Evolutionary conservation across 2,888 invertebrate genomes (phyloP), one percentile per base, ranked within the genome.

Genomic region (Cataglyphis altisquamis): DNA sequence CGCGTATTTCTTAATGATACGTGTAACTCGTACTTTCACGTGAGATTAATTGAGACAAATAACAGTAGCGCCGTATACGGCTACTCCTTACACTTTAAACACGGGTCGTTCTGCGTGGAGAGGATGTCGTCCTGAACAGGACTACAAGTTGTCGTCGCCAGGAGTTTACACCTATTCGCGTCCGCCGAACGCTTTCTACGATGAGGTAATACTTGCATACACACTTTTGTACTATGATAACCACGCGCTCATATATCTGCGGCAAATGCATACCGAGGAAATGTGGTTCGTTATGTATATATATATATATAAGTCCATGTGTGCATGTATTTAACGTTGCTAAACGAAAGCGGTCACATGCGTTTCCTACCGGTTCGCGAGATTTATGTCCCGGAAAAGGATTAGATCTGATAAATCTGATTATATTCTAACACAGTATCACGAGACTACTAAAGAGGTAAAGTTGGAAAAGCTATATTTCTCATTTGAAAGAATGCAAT

Each of bases 381-480:
- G 57, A 73, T 83, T 87, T 78, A 82, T 78, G 83, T 55, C 74
- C 60, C 66, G 84, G 73, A 82, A 81, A 73, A 63, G 32, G 64
- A 86, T 89, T 83, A 84, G 66, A 57, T 45, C 32, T 48, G 87
- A 88, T 85, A 75, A 80, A 81, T 21, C n/a, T 74, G n/a, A n/a
- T 52, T 52, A 52, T 18, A 67, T 12, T 55, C 52, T 39, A 52
- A 48, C 32, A 57, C 6, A 57, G 57, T 6, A 21, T 32, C 25
- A 15, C 48, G 36, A 25, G 25, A 36, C 18, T 12, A 36, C 18
- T 74, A 21, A 32, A 45, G 64, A 8, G 52, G n/a, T 3, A 52
- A 52, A 52, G 62, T 9, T 41, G 36, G 12, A 32, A 60, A 45
- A 29, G 39, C 70, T 52, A 10, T 70, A 62, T 66, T 64, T 64